Base-by-base conservation (phyloP, 2,113 vertebrate genomes). In the Lanius collurio region DNA sequence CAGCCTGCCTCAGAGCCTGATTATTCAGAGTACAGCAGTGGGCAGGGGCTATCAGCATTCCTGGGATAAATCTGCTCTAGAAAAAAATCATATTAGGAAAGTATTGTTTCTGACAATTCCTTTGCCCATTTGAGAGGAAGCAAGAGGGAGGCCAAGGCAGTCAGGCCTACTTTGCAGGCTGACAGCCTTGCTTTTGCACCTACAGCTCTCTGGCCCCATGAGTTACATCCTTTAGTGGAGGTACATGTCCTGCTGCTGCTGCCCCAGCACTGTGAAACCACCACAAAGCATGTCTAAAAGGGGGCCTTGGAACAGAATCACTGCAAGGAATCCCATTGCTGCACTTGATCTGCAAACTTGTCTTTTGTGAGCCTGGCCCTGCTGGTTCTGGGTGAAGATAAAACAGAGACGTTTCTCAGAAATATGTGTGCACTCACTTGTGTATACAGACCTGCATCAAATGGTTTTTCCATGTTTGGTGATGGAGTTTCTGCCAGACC, bases 401-500 rank as follows among this genome's bases (percentile, higher is more conserved):
- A 92, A 75, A 68, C 20, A 0, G 57, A 80, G 62, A 37, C 11
- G 8, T 52, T 59, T 78, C 74, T 90, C 39, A 65, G 68, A 77
- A 85, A 42, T 41, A 7, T 44, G 24, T 71, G 80, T 71, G 30
- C 18, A 10, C 17, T 71, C 15, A 7, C 22, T 92, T 63, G 26
- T 60, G 15, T 68, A 19, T 91, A 50, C 33, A 65, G 42, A 83
- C 62, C 33, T 79, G 60, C 70, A 74, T 68, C 69, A 73, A 82
- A 62, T 94, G 56, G 2, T 44, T 87, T 95, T 90, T 89, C 76
- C 53, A 31, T 80, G 62, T 90, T 83, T 89, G 63, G 49, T 69
- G 52, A 23, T 62, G 77, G 55, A 87, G 16, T 92, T 93, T 91
- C 82, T 97, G 86, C 78, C 68, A 95, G 63, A 53, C 78, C 39